Base-by-base conservation (phyloP, 2,888 invertebrate species). In the Agrochola lychnidis region DNA sequence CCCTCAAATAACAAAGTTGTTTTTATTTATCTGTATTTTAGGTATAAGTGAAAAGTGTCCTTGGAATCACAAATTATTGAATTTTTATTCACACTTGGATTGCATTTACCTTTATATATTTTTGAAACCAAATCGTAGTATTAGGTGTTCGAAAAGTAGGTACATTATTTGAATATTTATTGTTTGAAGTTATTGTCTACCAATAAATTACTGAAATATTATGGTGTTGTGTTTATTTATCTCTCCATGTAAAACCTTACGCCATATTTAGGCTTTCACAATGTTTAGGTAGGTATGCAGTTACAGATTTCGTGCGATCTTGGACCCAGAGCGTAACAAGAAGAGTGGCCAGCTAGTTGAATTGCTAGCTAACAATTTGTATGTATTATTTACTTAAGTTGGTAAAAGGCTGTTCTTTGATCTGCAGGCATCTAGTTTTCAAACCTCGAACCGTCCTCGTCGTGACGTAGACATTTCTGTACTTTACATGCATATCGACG, bases 51-150 rank as follows among this genome's bases (percentile, higher is more conserved):
- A 51, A 75, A 85, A 84, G 81, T 84, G 84, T 76, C 87, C 85
- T 84, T 87, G 22, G 4, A 80, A 75, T 70, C 79, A 73, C 84
- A 83, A 77, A 83, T 59, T 78, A 69, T 56, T 79, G 79, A 53
- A 69, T 69, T 69, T 78, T 36, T 79, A 85, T 56, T 79, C 88
- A 88, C 87, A 87, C 89, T 84, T 70, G 30, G 71, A 61, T 89
- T 82, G 89, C 89, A 88, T 89, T 88, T 78, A 77, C 10, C 64
- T 14, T 56, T 42, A 62, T 53, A 68, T 61, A 63, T 81, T 64
- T 85, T 75, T 71, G 59, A 76, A 85, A 85, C 25, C 67, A 70
- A 80, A 82, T 71, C 19, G 4, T 67, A 53, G n/a, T 69, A 45
- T 19, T 61, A 61, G 56, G 69, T 56, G 25, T 68, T 64, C 19